phyloP scores from a whole-genome alignment of 2,113 vertebrate genomes.

The Athene noctua region DNA sequence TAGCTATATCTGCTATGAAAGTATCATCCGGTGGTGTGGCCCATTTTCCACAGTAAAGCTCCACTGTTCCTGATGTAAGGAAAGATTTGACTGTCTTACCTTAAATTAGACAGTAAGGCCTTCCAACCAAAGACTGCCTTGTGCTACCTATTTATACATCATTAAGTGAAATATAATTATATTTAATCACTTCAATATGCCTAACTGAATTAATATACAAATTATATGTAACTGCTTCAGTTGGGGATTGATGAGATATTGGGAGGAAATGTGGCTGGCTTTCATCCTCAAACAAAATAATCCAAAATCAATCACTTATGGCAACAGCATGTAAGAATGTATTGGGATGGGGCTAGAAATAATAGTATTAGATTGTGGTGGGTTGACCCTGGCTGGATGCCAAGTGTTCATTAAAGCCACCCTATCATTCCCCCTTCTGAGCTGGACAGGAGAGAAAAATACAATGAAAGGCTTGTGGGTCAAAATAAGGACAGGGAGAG shows the following conservation, averaged over 20 bases:
- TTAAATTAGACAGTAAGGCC: background rate
- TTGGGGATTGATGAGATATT: background rate
- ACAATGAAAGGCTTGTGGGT: too few species aligned
- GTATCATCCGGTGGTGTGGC: background rate
- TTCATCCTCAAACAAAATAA: background rate
- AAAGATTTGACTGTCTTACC: background rate
- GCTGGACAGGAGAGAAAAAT: too few species aligned
- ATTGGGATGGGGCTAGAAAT: background rate
- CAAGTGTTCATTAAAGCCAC: too few species aligned
- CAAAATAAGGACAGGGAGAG: too few species aligned
- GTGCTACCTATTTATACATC: background rate
- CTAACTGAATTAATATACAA: background rate
- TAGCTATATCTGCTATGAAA: background rate
- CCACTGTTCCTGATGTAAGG: background rate
- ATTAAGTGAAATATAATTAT: background rate
- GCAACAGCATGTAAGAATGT: background rate
- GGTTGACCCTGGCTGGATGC: too few species aligned
- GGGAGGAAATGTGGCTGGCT: background rate
- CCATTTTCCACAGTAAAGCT: background rate
- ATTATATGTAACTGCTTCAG: background rate
- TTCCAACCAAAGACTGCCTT: background rate
- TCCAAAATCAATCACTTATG: background rate
- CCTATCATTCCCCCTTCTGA: too few species aligned
- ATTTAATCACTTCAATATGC: background rate
- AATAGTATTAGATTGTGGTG: background rate